Evolutionary conservation across 2,888 invertebrate genomes (phyloP), one percentile per base, ranked within the genome.

Genomic region (Lithophane ornitopus): DNA sequence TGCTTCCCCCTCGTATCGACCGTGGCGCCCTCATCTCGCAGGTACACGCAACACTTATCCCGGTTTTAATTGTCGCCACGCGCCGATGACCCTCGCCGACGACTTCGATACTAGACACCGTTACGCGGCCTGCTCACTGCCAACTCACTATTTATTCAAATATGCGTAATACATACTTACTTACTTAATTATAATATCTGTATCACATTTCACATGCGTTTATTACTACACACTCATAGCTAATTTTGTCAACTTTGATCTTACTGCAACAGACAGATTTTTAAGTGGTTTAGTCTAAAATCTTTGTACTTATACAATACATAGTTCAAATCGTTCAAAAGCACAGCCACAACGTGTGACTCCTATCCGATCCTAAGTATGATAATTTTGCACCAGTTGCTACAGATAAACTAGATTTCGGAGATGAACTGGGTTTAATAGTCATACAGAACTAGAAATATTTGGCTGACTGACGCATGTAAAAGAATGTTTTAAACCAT

Each of bases 31-130:
- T 95, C 95, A 95, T 96, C 95, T 94, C 95, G 91, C 95, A 95
- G 95, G 96, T 95, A 95, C 92, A 95, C 95, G 94, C 95, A 95
- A 95, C 95, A 95, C 95, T 96, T 95, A 95, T 96, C 96, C 95
- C 94, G 93, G 94, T 94, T 95, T 95, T 96, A 96, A 96, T 96
- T 96, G 96, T 95, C 95, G 95, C 95, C 94, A 95, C 94, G 95
- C 95, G 93, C 94, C 93, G 95, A 94, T 95, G 95, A 95, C 94
- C 95, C 93, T 88, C 89, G 89, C 90, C 89, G 90, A 91, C 87
- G 80, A 82, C 90, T 89, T 85, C 87, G 86, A 90, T 89, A 86
- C 87, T 86, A 89, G 87, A 86, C 89, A 89, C 90, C 88, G 90
- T 88, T 90, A 90, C 87, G 84, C 86, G 81, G 87, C 87, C 84